Base-by-base conservation (phyloP, 2,113 vertebrate genomes). In the Rutilus rutilus region DNA sequence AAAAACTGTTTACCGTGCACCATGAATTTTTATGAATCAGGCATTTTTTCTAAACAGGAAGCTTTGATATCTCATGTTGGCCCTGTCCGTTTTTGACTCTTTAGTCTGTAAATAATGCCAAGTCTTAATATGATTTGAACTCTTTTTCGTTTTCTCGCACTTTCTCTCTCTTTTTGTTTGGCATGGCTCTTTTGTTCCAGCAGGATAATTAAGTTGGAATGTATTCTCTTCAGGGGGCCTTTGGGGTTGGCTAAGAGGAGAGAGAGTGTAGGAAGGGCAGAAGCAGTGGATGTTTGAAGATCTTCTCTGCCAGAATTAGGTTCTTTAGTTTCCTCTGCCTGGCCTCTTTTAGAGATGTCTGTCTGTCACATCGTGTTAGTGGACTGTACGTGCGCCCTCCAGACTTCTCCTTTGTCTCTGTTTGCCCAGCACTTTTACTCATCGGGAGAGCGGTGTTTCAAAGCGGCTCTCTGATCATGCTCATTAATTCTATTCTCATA, bases 201-300 rank as follows among this genome's bases (percentile, higher is more conserved):
- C 85, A 81, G 80, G 90, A 91, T 93, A 89, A 94, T 93, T 94
- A 93, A 92, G 84, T 86, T 80, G 92, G 93, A 94, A 93, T 93
- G 93, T 91, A 89, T 94, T 92, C 90, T 91, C 92, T 90, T 87
- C 88, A 83, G 92, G 90, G 86, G 88, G 88, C 71, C 64, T 79
- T 84, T 67, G 65, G 71, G 86, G 79, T 83, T 84, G 88, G 64
- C 83, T 62, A 54, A 52, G 64, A 82, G 60, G 62, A 82, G 71
- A 80, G 67, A 88, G 86, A 86, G 59, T 82, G 36, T 42, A 89
- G 80, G 60, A 59, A 59, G 39, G 62, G n/a, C 57, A 76, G 62
- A 85, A 36, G 81, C 78, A 45, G 62, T 75, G 78, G 52, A 47
- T 47, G 71, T 80, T 82, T 86, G 33, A 65, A 74, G 45, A 17